These are phyloP conservation scores for Ochotona princeps DNA, from an alignment of 2,113 vertebrate species.

Conservation along the genomic window DNA sequence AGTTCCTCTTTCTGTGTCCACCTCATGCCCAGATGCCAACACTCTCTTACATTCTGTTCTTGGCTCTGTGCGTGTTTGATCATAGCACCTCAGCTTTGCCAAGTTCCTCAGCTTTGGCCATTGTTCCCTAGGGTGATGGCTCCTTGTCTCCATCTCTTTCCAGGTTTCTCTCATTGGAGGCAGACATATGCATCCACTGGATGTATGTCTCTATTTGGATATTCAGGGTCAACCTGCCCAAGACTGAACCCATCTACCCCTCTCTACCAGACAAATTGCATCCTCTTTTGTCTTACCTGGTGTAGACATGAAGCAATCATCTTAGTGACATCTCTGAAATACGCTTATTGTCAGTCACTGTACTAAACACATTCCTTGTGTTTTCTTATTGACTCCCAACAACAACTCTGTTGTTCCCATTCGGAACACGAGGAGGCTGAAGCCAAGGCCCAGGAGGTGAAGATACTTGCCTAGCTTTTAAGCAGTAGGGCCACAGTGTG, in stretches of 20 bases:
- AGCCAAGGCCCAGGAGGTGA: neutral
- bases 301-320: neutral
- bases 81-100: neutral
- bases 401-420: neutral
- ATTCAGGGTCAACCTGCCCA: neutral
- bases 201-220: neutral
- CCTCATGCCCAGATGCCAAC: neutral
- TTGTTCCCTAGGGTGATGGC: accelerated
- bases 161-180: neutral
- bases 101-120: neutral
- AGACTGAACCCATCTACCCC: neutral
- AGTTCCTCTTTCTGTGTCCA: neutral
- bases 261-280: neutral
- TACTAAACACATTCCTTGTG: neutral
- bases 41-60: neutral
- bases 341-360: neutral
- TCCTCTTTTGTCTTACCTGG: neutral
- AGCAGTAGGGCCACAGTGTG: neutral
- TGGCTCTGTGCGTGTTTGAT: neutral
- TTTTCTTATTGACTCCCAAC: neutral
- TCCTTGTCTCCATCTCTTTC: neutral
- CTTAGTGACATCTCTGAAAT: neutral
- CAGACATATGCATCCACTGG: neutral
- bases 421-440: neutral
- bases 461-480: neutral